These are phyloP conservation scores for Platalea minor DNA, from an alignment of 2,797 vertebrate species.

Conservation along the genomic window DNA sequence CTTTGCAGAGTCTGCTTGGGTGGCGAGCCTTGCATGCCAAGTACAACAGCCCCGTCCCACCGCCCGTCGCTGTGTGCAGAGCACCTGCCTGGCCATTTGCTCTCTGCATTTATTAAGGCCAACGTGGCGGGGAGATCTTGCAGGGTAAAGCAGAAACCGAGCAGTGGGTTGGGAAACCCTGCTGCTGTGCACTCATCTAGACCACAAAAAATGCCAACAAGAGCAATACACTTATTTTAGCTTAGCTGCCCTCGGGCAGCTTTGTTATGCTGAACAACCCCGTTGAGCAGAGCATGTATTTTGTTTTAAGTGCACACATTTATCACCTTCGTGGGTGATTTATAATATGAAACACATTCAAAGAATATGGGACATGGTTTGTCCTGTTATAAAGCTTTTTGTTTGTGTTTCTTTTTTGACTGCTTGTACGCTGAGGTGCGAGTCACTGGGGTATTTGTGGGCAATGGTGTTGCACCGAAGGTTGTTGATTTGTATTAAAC, in stretches of 20 bases:
- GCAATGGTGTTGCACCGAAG: not conserved
- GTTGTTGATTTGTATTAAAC: not conserved
- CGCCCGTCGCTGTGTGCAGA: accelerated
- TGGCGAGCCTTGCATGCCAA: not conserved
- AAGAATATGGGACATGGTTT: not conserved
- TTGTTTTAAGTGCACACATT: not conserved
- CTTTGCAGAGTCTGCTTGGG: not conserved
- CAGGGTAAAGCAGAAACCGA: not conserved
- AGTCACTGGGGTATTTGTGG: not conserved
- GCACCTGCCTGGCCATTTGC: not conserved
- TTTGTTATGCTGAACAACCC: not conserved
- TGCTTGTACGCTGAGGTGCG: accelerated
- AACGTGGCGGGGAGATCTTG: accelerated
- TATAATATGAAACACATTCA: not conserved
- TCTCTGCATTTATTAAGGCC: not conserved
- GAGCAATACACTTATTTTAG: not conserved
- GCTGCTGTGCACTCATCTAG: not conserved
- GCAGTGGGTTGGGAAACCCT: not conserved
- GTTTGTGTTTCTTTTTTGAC: not conserved
- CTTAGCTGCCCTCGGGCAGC: not conserved
- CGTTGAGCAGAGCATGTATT: not conserved
- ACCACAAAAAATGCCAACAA: not conserved
- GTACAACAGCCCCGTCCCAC: not conserved
- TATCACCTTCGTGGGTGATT: constrained; percentile 19
- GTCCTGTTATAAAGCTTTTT: not conserved